phyloP scores from a whole-genome alignment of 1,140 invertebrate species.

The Drosophila baimaii region DNA sequence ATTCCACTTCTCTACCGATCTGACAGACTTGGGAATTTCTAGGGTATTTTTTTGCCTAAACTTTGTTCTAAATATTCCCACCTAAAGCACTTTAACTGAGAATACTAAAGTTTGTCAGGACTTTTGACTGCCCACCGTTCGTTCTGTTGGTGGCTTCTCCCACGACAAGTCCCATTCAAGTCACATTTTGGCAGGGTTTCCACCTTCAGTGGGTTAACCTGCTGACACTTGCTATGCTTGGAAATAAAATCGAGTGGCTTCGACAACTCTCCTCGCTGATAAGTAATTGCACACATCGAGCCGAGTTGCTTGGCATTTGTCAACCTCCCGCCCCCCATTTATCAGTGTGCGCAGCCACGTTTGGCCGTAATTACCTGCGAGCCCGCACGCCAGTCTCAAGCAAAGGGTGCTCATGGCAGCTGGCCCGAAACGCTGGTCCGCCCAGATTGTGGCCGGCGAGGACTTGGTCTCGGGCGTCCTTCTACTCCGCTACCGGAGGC shows the following conservation, averaged over 20 bases:
- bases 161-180: not conserved
- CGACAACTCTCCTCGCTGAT: constrained; percentile 37
- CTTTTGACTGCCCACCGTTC: not conserved
- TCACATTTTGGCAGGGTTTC: too few relatives aligned
- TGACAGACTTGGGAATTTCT: too few relatives aligned
- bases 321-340: constrained; percentile 6
- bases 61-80: not conserved
- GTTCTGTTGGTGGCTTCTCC: not conserved
- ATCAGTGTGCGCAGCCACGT: constrained; percentile 43
- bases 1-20: too few relatives aligned
- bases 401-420: constrained; percentile 38
- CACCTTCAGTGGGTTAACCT: not conserved
- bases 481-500: constrained; percentile 61
- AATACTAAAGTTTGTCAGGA: not conserved
- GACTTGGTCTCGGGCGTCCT: constrained; percentile 48
- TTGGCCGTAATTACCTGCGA: constrained; percentile 37
- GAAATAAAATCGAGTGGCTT: not conserved
- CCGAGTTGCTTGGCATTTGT: constrained; percentile 22
- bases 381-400: constrained; percentile 7
- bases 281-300: constrained; percentile 40
- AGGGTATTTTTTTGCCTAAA: too few relatives aligned
- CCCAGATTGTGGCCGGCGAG: constrained; percentile 64
- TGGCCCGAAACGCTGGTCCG: constrained; percentile 55
- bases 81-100: not conserved
- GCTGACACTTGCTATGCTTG: not conserved